Percentiles rank a stretch among this genome's conserved stretches.
These are phyloP conservation scores for Ptycholaimellus sp. DNA, from an alignment of 2,888 invertebrate species.

Conservation along the genomic window DNA sequence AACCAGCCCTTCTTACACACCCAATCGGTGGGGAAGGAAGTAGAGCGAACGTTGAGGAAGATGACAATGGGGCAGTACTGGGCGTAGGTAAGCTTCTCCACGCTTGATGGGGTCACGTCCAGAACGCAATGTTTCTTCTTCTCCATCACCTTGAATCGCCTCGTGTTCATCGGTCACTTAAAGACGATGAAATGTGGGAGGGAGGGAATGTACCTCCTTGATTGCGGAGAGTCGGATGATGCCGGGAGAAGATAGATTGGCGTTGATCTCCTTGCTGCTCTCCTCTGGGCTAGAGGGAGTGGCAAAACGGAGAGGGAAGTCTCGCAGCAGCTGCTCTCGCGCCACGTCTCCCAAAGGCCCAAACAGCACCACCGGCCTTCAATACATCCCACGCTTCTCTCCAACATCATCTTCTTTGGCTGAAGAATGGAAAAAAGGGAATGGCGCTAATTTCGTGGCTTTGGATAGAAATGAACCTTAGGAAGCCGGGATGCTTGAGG, in stretches of 20 bases:
- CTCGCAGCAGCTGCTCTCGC: conserved; percentile 60
- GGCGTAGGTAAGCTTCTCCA: conserved; percentile 83
- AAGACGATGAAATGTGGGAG: no score
- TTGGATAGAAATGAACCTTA: no score
- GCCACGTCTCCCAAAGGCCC: conserved; percentile 82
- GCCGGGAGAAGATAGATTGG: not conserved
- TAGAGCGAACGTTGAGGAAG: conserved; percentile 74
- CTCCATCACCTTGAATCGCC: conserved; percentile 15
- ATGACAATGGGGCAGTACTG: conserved; percentile 82
- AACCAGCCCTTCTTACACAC: no score
- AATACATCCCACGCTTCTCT: no score
- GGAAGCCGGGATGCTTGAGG: conserved; percentile 45
- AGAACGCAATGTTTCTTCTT: conserved; percentile 68
- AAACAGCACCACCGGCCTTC: conserved; percentile 68
- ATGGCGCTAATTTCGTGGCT: no score
- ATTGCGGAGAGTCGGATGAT: conserved; percentile 69
- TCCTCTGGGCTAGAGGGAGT: conserved; percentile 37
- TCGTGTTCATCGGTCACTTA: no score
- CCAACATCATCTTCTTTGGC: no score
- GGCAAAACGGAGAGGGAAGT: conserved; percentile 78
- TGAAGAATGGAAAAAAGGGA: no score
- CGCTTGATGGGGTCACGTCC: conserved; percentile 80
- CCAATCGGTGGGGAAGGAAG: no score
- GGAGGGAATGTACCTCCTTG: conserved; percentile 46
- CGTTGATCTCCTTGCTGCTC: not conserved